Percentiles rank a stretch among this genome's conserved stretches.
Conservation (phyloP, 2,888 invertebrate species). For the Drepanosiphum platanoidis region DNA sequence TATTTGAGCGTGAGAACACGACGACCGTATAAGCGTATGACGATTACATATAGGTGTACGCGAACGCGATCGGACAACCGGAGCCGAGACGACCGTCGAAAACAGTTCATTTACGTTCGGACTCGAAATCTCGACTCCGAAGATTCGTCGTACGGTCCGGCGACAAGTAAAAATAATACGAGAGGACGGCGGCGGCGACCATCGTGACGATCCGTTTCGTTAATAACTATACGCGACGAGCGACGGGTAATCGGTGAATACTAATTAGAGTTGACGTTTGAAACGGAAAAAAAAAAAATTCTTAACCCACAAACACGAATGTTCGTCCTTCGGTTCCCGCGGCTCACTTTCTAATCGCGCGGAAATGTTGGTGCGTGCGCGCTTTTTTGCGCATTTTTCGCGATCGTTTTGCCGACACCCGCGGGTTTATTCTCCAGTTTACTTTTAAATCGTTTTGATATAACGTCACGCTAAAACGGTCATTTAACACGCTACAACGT, state of each 20-base stretch:
- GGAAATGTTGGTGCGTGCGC: not conserved
- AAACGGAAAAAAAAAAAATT: not conserved
- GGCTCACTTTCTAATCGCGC: not conserved
- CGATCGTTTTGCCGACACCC: too few species aligned
- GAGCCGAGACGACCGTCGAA: slow-evolving; percentile 10
- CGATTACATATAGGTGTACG: not conserved
- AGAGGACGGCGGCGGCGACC: too few species aligned
- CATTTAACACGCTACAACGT: too few species aligned
- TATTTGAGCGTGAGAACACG: not conserved
- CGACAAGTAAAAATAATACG: not conserved
- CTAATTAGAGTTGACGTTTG: not conserved
- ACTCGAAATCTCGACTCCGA: not conserved
- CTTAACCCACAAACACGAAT: not conserved
- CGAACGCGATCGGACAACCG: slow-evolving; percentile 2
- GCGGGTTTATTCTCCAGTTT: too few species aligned
- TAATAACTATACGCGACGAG: not conserved
- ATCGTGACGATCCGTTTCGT: too few species aligned
- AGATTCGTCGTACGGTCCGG: not conserved
- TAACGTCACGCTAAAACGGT: too few species aligned
- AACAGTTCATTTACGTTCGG: not conserved
- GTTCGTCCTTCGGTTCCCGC: not conserved
- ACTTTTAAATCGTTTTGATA: too few species aligned
- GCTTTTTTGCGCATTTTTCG: not conserved
- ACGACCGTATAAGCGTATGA: not conserved
- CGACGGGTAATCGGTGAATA: not conserved